Evolutionary conservation across 1,140 invertebrate genomes (phyloP).

Genomic region (Musca domestica): DNA sequence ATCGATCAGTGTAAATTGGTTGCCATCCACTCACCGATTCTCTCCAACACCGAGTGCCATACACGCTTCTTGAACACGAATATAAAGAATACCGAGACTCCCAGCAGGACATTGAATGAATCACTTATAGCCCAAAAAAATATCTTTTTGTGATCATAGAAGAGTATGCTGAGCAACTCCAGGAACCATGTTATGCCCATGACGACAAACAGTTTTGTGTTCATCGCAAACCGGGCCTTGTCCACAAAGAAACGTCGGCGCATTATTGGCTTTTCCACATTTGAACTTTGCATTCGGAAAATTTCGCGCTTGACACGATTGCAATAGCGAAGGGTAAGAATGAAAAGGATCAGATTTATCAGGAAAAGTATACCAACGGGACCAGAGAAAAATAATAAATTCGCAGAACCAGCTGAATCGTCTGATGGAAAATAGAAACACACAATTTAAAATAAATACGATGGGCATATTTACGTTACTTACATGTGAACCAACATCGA

Average conservation of each 20-base stretch:
- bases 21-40: slow-evolving; percentile 54
- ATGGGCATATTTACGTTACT: slow-evolving; percentile 30
- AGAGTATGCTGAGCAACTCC: slow-evolving; percentile 62
- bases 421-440: slow-evolving; percentile 31
- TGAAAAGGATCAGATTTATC: slow-evolving; percentile 66
- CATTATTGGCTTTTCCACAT: slow-evolving; percentile 53
- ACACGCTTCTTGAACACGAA: slow-evolving; percentile 65
- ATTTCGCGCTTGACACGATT: slow-evolving; percentile 69
- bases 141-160: slow-evolving; percentile 52
- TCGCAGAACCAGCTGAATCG: slow-evolving; percentile 48
- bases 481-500: slow-evolving; percentile 61
- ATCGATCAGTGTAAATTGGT: background rate
- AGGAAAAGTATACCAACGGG: slow-evolving; percentile 63
- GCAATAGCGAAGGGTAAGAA: slow-evolving; percentile 66
- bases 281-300: slow-evolving; percentile 59
- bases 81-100: slow-evolving; percentile 65
- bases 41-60: slow-evolving; percentile 56
- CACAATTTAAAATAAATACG: background rate
- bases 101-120: slow-evolving; percentile 63
- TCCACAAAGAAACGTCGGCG: slow-evolving; percentile 62
- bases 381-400: slow-evolving; percentile 63
- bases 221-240: slow-evolving; percentile 66
- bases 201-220: slow-evolving; percentile 70
- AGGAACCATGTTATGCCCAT: slow-evolving; percentile 73
- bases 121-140: slow-evolving; percentile 61